Base-by-base conservation (phyloP, 2,888 invertebrate genomes). In the Linyphia triangularis region DNA sequence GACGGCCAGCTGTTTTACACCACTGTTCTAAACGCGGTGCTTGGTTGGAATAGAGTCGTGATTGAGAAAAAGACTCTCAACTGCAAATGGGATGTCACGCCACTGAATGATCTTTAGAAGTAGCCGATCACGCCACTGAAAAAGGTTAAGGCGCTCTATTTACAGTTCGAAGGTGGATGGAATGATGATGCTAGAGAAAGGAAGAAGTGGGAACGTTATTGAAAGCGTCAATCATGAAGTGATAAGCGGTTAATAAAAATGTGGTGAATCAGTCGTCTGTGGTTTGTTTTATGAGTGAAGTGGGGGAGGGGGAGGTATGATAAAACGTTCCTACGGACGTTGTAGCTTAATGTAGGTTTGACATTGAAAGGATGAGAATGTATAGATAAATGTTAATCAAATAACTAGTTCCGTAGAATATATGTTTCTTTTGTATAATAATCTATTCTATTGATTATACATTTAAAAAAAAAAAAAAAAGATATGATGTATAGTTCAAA, bases 121-220 rank as follows among this genome's bases (percentile, higher is more conserved):
- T 51, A n/a, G 51, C 13, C 9, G 51, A 51, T 51, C 51, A n/a
- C 51, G 51, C 51, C 51, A 51, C 51, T 51, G 51, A 40, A 40
- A 5, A n/a, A n/a, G n/a, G n/a, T n/a, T 5, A 51, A 51, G n/a
- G 16, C 13, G 51, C 16, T 51, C n/a, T 51, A 51, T 51, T 51
- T 51, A 51, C 51, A 51, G 51, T 51, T 51, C 51, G 51, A 51
- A 51, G 51, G 51, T 51, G 51, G n/a, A n/a, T n/a, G n/a, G n/a
- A n/a, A n/a, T n/a, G n/a, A n/a, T n/a, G n/a, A n/a, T n/a, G n/a
- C n/a, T n/a, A 51, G 26, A 5, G n/a, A 24, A 26, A 24, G 9
- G 16, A 22, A 30, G 13, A 1, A 6, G 10, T 10, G 24, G n/a
- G 16, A 40, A 2, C 26, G 6, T 19, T 24, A 24, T 19, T 19